Percentiles rank a stretch among this genome's conserved stretches.
Conservation (phyloP, 2,888 invertebrate species). For the Philaethria dido region DNA sequence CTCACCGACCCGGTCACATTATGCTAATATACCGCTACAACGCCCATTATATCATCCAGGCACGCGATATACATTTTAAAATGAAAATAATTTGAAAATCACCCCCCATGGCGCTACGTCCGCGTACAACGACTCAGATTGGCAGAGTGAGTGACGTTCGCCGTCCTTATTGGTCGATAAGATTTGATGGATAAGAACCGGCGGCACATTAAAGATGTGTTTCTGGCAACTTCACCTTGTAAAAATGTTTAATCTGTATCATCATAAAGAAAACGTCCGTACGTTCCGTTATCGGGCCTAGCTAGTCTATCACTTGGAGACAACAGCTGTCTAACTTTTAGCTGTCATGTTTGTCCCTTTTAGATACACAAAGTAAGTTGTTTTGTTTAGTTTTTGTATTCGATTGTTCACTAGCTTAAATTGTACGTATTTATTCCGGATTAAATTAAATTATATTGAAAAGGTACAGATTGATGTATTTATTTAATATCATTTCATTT, state of each 20-base stretch:
- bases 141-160: slow-evolving; percentile 81
- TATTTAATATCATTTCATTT: background rate
- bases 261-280: slow-evolving; percentile 60
- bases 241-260: slow-evolving; percentile 75
- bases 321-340: slow-evolving; percentile 78
- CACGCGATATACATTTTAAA: slow-evolving; percentile 66
- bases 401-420: background rate
- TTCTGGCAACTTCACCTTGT: slow-evolving; percentile 71
- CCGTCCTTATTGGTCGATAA: slow-evolving; percentile 82
- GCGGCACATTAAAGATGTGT: slow-evolving; percentile 79
- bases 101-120: slow-evolving; percentile 75
- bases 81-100: slow-evolving; percentile 67
- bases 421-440: no score
- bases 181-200: slow-evolving; percentile 78
- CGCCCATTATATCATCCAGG: slow-evolving; percentile 66
- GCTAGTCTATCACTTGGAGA: slow-evolving; percentile 70
- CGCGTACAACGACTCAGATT: slow-evolving; percentile 68
- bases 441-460: no score
- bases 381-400: slow-evolving; percentile 33
- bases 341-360: slow-evolving; percentile 44
- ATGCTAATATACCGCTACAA: slow-evolving; percentile 61
- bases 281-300: slow-evolving; percentile 55
- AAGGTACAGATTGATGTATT: no score
- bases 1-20: slow-evolving; percentile 55
- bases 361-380: slow-evolving; percentile 17